Percentiles rank a stretch among this genome's conserved stretches.
These are phyloP conservation scores for Crotalus tigris DNA, from an alignment of 2,113 vertebrate genomes.

Conservation along the genomic window DNA sequence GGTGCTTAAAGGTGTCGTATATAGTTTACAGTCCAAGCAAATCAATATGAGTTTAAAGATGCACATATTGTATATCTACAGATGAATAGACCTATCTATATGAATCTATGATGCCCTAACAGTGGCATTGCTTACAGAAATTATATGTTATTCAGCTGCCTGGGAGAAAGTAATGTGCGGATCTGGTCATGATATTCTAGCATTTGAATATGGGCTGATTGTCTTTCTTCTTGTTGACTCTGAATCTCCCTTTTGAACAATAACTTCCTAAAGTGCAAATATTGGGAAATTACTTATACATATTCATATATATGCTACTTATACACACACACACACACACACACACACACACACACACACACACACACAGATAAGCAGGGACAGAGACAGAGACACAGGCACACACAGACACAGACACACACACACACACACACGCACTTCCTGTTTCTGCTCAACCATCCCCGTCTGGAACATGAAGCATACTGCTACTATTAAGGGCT, in stretches of 20 bases:
- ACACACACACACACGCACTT: neutral
- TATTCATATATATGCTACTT: neutral
- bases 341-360: neutral
- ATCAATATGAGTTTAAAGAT: neutral
- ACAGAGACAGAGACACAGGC: neutral
- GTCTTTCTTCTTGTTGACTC: constrained; percentile 35
- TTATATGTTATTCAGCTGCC: neutral
- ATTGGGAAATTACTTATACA: neutral
- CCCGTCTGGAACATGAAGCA: neutral
- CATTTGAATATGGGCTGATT: constrained; percentile 56
- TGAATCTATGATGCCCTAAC: neutral
- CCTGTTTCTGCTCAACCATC: neutral
- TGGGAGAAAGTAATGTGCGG: neutral
- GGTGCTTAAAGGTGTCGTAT: neutral
- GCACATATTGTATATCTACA: neutral
- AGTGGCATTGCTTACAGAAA: neutral
- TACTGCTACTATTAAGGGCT: constrained; percentile 27
- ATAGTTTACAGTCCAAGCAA: neutral
- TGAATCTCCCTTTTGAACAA: neutral
- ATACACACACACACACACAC: neutral
- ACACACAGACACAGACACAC: too few species aligned
- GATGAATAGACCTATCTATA: neutral
- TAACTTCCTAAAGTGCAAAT: constrained; percentile 59
- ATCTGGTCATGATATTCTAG: neutral
- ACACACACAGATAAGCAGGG: neutral